Conservation (phyloP, 1,140 invertebrate species). For the Meloidogyne exigua region DNA sequence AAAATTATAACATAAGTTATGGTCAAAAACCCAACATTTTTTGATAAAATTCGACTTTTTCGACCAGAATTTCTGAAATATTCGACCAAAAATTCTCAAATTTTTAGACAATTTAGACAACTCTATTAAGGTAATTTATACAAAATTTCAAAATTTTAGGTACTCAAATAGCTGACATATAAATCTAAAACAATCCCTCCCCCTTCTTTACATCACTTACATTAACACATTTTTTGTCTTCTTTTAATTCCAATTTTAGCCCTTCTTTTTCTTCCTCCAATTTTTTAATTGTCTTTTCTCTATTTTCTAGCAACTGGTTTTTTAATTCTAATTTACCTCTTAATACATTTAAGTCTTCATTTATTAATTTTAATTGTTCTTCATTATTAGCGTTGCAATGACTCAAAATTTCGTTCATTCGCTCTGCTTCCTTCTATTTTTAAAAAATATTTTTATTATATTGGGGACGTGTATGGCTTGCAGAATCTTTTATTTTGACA, state of each 20-base stretch:
- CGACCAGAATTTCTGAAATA: not conserved
- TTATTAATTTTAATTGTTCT: conserved; percentile 45
- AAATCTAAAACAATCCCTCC: too few species aligned
- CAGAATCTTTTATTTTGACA: too few species aligned
- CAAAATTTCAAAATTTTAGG: not conserved
- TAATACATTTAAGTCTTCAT: conserved; percentile 48
- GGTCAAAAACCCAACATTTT: not conserved
- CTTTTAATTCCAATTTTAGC: conserved; percentile 41
- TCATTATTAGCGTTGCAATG: conserved; percentile 33
- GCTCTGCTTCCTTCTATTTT: conserved; percentile 43
- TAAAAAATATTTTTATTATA: too few species aligned
- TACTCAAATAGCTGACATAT: too few species aligned
- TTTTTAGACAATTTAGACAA: not conserved
- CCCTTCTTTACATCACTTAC: not conserved
- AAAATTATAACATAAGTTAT: not conserved
- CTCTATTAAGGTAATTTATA: not conserved
- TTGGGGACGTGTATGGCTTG: too few species aligned
- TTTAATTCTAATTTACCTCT: conserved; percentile 40
- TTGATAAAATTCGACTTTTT: not conserved
- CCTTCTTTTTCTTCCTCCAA: conserved; percentile 45
- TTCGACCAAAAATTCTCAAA: not conserved
- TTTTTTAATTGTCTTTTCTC: conserved; percentile 38
- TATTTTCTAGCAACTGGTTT: conserved; percentile 43
- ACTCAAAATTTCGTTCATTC: conserved; percentile 37
- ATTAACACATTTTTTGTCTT: conserved; percentile 34